Percentiles rank a stretch among this genome's conserved stretches.
Evolutionary conservation across 1,140 invertebrate species (phyloP).

Genomic region (Drosophila albomicans): DNA sequence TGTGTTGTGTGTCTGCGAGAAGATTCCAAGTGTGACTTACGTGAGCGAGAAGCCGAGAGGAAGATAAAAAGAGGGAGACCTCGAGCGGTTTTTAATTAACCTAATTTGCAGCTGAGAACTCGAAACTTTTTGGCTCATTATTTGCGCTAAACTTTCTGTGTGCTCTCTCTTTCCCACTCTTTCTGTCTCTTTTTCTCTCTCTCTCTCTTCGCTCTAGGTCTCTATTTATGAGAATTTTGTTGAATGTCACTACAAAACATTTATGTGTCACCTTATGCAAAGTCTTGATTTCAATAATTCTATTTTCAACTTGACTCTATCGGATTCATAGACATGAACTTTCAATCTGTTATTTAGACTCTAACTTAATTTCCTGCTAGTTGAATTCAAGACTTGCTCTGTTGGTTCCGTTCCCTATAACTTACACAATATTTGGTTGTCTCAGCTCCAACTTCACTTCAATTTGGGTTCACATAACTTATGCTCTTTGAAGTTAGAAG

Average conservation of each 20-base stretch:
- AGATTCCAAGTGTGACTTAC: constrained; percentile 50
- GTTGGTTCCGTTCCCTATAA: constrained; percentile 2
- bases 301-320: background rate
- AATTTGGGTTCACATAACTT: constrained; percentile 21
- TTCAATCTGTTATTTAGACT: background rate
- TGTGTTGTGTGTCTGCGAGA: constrained; percentile 2
- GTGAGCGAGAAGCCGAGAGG: constrained; percentile 22
- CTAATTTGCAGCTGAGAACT: constrained; percentile 71
- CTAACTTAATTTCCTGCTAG: constrained; percentile 17
- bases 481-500: constrained; percentile 35
- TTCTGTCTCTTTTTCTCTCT: constrained; percentile 9
- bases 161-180: background rate
- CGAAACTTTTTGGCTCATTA: constrained; percentile 61
- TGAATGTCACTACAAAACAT: constrained; percentile 34
- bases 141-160: constrained; percentile 47
- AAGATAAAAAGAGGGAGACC: constrained; percentile 34
- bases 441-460: constrained; percentile 29
- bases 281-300: background rate
- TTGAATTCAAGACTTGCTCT: background rate
- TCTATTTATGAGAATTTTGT: constrained; percentile 1
- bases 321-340: background rate
- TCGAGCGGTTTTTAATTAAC: constrained; percentile 81
- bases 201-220: background rate
- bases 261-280: constrained; percentile 37
- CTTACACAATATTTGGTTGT: constrained; percentile 22